Percentiles rank a stretch among this genome's conserved stretches.
Evolutionary conservation across 2,797 vertebrate species (phyloP).

Genomic region (Melanotaenia parkinsoni): DNA sequence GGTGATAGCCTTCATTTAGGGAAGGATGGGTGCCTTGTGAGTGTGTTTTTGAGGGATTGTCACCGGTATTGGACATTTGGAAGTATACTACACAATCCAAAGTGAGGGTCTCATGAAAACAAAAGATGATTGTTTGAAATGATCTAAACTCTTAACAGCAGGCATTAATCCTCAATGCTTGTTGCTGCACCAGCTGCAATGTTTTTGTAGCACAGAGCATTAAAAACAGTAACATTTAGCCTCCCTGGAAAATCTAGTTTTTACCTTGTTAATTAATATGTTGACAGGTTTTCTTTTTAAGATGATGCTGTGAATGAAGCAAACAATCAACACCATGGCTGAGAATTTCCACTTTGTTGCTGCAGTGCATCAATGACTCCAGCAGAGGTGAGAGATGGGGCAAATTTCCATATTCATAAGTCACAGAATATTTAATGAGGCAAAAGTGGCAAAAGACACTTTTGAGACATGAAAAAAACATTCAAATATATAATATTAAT

Average conservation of each 20-base stretch:
- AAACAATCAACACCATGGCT: not conserved
- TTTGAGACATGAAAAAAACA: too few relatives aligned
- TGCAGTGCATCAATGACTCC: conserved; percentile 3
- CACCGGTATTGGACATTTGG: conserved; percentile 13
- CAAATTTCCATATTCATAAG: not conserved
- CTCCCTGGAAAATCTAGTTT: not conserved
- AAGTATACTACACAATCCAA: not conserved
- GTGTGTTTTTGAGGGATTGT: conserved; percentile 18
- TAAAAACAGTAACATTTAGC: not conserved
- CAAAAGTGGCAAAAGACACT: not conserved
- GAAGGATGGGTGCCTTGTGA: conserved; percentile 15
- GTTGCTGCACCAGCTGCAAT: not conserved
- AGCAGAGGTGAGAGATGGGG: conserved; percentile 6
- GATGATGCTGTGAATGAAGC: not conserved
- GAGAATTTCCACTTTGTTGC: not conserved
- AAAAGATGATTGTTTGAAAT: not conserved
- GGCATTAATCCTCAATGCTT: not conserved
- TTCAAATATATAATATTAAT: too few relatives aligned
- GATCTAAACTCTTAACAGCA: not conserved
- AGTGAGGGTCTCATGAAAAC: not conserved
- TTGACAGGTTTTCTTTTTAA: not conserved
- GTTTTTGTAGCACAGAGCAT: not conserved
- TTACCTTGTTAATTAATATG: not conserved
- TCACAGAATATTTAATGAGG: not conserved
- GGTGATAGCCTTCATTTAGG: conserved; percentile 58